Evolutionary conservation across 2,888 invertebrate genomes (phyloP), one percentile per base, ranked within the genome.

Genomic region (Melinaea marsaeus): DNA sequence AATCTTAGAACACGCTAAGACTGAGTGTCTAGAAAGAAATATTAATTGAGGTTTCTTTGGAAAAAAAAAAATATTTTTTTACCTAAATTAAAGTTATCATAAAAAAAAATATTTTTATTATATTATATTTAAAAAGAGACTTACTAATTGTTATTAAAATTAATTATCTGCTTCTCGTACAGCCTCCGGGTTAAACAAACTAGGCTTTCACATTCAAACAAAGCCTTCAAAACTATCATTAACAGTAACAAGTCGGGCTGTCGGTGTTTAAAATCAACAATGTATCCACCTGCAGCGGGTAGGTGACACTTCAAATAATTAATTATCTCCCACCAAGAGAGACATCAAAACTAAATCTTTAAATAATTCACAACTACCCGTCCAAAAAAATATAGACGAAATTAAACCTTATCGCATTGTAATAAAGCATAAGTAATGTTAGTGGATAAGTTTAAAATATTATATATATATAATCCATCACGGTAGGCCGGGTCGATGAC

Each of bases 281-380:
- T 56, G 4, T 51, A 67, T 60, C 63, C 64, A 65, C 69, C 70
- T 64, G 65, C 66, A 64, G 65, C 65, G 66, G 65, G 66, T 67
- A 67, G 65, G 66, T 70, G 68, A 65, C 77, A 69, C 55, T 65
- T 63, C 78, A 71, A 74, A 75, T 78, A 81, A 84, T 85, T 75
- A 81, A 85, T 85, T 84, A 85, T 84, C 83, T 76, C 83, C 84
- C 78, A 72, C 80, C 69, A 69, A 64, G 81, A 74, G 68, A 67
- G 83, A 80, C 81, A 78, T 66, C 75, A 77, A 77, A 79, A 48
- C 51, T 78, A 78, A 80, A 80, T 75, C 63, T 66, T 69, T 63
- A 69, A 69, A 69, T 67, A 71, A 72, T 61, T 64, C 42, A 45
- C 47, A 64, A 33, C 60, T 62, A 37, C 72, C 37, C 62, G 67